These are phyloP conservation scores for Paradisaea rubra DNA, from an alignment of 2,113 vertebrate genomes.

Conservation along the genomic window DNA sequence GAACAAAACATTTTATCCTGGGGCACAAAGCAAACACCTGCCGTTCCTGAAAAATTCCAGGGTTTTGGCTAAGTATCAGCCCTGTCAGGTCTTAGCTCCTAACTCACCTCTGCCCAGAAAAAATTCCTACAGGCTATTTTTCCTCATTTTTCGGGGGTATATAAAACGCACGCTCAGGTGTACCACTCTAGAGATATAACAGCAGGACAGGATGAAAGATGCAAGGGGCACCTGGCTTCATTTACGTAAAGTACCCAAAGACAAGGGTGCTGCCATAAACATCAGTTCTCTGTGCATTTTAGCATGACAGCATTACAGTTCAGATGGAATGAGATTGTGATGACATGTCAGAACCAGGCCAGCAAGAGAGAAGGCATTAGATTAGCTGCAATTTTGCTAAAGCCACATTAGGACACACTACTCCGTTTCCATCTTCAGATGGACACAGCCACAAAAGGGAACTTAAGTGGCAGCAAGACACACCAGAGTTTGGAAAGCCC, in stretches of 20 bases:
- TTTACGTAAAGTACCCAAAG: background rate
- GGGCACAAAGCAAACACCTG: background rate
- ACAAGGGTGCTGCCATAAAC: background rate
- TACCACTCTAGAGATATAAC: background rate
- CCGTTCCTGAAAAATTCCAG: background rate
- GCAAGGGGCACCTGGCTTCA: background rate
- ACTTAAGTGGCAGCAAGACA: fast-evolving
- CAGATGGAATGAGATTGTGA: background rate
- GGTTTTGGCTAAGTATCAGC: background rate
- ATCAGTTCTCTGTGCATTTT: background rate
- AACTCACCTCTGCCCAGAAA: fast-evolving
- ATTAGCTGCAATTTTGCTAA: background rate
- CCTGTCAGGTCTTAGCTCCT: background rate
- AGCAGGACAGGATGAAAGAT: background rate
- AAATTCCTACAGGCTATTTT: background rate
- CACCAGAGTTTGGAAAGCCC: background rate
- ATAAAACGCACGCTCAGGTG: background rate
- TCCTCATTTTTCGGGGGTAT: background rate
- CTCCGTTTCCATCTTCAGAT: background rate
- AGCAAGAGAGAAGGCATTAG: background rate
- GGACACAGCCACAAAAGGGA: background rate
- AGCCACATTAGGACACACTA: background rate
- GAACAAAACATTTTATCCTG: background rate
- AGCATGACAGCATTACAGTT: background rate
- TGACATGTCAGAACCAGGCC: background rate